A percentile compares a stretch with the other conserved stretches of the same genome.
Conservation (phyloP, 2,888 invertebrate genomes). For the Eristalinus sepulchralis region DNA sequence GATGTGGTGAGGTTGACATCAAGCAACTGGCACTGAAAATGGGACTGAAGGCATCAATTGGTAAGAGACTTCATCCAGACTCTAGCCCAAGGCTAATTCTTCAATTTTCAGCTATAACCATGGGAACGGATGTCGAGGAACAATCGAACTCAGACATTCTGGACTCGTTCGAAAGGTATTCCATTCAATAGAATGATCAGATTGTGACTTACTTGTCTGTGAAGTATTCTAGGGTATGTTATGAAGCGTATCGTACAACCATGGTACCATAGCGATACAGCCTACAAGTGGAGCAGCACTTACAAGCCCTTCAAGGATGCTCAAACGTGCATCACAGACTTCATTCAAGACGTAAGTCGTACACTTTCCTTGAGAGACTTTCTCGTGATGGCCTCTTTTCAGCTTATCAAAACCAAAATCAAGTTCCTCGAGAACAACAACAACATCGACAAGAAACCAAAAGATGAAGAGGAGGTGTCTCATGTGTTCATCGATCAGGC, state of each 20-base stretch:
- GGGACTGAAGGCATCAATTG: neutral
- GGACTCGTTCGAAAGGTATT: too few species aligned
- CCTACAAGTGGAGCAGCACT: neutral
- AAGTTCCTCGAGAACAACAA: neutral
- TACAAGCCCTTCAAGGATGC: neutral
- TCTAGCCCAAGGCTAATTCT: neutral
- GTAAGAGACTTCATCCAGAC: neutral
- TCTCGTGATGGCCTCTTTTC: neutral
- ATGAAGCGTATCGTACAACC: neutral
- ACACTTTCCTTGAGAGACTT: neutral
- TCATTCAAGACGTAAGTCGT: neutral
- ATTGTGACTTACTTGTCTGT: neutral
- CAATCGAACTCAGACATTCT: neutral
- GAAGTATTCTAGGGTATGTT: neutral
- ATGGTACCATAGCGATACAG: neutral
- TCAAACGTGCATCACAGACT: neutral
- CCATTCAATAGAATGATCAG: too few species aligned
- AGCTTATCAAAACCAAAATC: conserved; percentile 2
- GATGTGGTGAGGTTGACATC: conserved; percentile 72
- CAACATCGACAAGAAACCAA: neutral
- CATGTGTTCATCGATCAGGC: conserved; percentile 71
- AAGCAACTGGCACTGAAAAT: conserved; percentile 26
- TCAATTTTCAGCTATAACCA: neutral
- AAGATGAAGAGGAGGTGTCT: neutral
- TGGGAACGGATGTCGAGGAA: neutral